Evolutionary conservation across 2,888 invertebrate genomes (phyloP).

Genomic region (Gari tellinella): DNA sequence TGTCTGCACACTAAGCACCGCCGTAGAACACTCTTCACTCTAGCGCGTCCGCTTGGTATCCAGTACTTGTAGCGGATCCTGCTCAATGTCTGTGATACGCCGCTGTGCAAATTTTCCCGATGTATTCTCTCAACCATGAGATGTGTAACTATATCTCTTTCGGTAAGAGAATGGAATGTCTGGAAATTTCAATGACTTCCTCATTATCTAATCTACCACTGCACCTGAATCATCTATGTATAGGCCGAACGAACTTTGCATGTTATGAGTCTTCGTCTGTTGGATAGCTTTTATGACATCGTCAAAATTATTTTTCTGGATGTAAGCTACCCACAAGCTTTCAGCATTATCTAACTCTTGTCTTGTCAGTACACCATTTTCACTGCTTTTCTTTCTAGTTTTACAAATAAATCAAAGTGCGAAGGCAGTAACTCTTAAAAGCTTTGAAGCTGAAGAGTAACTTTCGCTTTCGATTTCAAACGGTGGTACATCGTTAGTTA

Average conservation of each 20-base stretch:
- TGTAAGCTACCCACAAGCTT: constrained; percentile 19
- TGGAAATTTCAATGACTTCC: constrained; percentile 32
- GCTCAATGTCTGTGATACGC: constrained; percentile 36
- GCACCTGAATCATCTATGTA: constrained; percentile 29
- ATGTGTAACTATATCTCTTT: constrained; percentile 30
- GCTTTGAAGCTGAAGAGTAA: constrained; percentile 25
- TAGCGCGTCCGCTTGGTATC: constrained; percentile 36
- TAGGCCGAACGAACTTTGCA: constrained; percentile 17
- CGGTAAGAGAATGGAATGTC: constrained; percentile 38
- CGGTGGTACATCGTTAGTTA: not conserved
- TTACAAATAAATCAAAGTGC: constrained; percentile 16
- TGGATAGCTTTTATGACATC: not conserved
- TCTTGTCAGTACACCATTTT: constrained; percentile 4
- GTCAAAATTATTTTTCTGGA: constrained; percentile 6
- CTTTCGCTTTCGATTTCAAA: constrained; percentile 19
- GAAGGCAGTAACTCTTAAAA: constrained; percentile 24
- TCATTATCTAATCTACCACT: constrained; percentile 43
- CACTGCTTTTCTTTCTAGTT: not conserved
- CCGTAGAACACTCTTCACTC: constrained; percentile 19
- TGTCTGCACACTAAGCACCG: constrained; percentile 28
- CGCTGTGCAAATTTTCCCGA: constrained; percentile 37
- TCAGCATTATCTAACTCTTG: constrained; percentile 29
- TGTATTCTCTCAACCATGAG: constrained; percentile 38
- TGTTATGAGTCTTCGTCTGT: too few species aligned
- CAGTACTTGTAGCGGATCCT: constrained; percentile 15